phyloP scores from a whole-genome alignment of 2,888 invertebrate genomes.

The Hypsopygia costalis region DNA sequence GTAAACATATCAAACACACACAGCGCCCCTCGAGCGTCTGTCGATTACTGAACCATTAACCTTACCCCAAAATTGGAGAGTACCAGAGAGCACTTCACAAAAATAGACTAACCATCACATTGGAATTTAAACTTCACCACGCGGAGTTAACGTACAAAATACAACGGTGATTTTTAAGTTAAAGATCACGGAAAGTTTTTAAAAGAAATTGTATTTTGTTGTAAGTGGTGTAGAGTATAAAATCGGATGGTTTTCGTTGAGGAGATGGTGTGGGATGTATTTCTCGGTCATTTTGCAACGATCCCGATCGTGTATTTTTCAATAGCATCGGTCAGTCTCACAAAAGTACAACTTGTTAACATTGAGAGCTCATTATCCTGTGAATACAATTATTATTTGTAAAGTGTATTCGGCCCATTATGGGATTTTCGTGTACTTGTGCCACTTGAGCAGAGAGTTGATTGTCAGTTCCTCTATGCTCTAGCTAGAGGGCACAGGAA shows the following conservation, averaged over 20 bases:
- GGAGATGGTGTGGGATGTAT: constrained; percentile 14
- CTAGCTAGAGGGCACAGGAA: no score
- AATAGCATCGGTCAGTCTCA: constrained; percentile 40
- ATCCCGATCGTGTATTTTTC: constrained; percentile 24
- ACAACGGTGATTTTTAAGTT: constrained; percentile 8
- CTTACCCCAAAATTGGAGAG: constrained; percentile 42
- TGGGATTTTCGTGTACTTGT: neutral
- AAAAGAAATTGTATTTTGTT: constrained; percentile 2
- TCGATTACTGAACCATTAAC: constrained; percentile 71
- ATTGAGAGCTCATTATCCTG: constrained; percentile 3
- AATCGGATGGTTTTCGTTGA: constrained; percentile 17
- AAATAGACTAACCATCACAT: constrained; percentile 22
- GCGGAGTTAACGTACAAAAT: constrained; percentile 14
- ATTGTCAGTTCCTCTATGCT: no score
- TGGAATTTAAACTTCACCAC: constrained; percentile 27
- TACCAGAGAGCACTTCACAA: constrained; percentile 31
- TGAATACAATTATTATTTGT: constrained; percentile 3
- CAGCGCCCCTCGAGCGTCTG: constrained; percentile 45
- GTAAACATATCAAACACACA: constrained; percentile 62
- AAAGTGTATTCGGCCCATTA: constrained; percentile 3
- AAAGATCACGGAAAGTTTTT: neutral
- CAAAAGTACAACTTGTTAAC: neutral
- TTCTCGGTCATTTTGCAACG: constrained; percentile 25
- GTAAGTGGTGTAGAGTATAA: constrained; percentile 11
- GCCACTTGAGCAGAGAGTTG: neutral